Evolutionary conservation across 2,797 vertebrate species (phyloP), one percentile per base, ranked within the genome.

Genomic region (Pampus argenteus): DNA sequence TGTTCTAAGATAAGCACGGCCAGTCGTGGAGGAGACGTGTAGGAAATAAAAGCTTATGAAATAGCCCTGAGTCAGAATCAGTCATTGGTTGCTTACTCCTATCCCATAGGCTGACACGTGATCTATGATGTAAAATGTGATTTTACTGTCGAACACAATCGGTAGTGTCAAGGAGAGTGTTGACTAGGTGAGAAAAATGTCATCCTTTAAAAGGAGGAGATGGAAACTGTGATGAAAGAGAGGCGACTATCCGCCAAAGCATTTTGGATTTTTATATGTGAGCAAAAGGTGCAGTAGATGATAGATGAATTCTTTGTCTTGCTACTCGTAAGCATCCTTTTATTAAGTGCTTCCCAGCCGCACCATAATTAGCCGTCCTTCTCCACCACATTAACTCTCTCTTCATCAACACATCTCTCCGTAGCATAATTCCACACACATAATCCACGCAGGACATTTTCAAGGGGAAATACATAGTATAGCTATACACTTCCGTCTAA

Each of bases 101-200:
- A 38, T 86, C 70, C 81, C 26, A 31, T 72, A 65, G 65, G 75
- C 74, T 82, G 84, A 85, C 82, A 79, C 83, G 68, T 90, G 84
- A 90, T 82, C 82, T 86, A 81, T 83, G 79, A 87, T 88, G 74
- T 72, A 77, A 88, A 89, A 90, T 84, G 81, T 88, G 84, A 91
- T 90, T 89, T 92, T 78, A 89, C 89, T 86, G 87, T 93, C 92
- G 90, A 86, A 86, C 84, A 74, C 84, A 83, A 89, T 88, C 83
- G 85, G 78, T 69, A 60, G 76, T 81, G 84, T 69, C 79, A 86
- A 72, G 64, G 66, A 78, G 70, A 84, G 65, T 78, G 83, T 87
- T 81, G 82, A 74, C 15, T 50, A 74, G 78, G 79, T 81, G 80
- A 89, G 77, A 79, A 75, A 76, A 79, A 85, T 87, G 71, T 74